Conservation (phyloP, 1,140 invertebrate genomes). For the Orius laevigatus region DNA sequence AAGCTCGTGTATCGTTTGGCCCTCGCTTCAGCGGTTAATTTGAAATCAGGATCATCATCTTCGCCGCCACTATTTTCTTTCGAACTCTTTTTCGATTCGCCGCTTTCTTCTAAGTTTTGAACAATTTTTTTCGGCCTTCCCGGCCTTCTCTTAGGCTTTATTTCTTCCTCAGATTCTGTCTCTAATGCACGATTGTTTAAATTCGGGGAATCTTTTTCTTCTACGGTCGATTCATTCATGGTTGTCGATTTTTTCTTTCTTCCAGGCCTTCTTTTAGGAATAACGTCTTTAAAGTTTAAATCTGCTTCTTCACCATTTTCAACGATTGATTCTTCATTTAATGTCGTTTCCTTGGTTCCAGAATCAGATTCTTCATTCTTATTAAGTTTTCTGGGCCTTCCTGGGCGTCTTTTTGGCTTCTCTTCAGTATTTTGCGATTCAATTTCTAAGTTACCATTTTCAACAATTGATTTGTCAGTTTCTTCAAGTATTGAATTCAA, state of each 20-base stretch:
- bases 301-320: too few species aligned
- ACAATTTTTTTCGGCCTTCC: constrained; percentile 4
- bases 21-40: neutral
- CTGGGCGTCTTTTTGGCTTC: neutral
- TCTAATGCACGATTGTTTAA: neutral
- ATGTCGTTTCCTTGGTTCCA: neutral
- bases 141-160: neutral
- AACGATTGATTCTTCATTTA: neutral
- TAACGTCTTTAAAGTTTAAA: too few species aligned
- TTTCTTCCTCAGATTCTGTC: neutral
- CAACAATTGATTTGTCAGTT: too few species aligned
- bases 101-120: neutral
- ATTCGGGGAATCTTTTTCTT: too few species aligned
- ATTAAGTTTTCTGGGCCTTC: neutral
- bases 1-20: too few species aligned
- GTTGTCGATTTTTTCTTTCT: too few species aligned
- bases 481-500: too few species aligned
- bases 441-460: too few species aligned
- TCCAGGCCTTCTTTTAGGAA: too few species aligned
- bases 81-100: too few species aligned
- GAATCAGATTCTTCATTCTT: neutral
- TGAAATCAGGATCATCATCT: neutral
- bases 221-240: too few species aligned
- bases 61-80: neutral
- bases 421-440: too few species aligned